A percentile compares a stretch with the other conserved stretches of the same genome.
Conservation (phyloP, 2,888 invertebrate species). For the Lottia scabra region DNA sequence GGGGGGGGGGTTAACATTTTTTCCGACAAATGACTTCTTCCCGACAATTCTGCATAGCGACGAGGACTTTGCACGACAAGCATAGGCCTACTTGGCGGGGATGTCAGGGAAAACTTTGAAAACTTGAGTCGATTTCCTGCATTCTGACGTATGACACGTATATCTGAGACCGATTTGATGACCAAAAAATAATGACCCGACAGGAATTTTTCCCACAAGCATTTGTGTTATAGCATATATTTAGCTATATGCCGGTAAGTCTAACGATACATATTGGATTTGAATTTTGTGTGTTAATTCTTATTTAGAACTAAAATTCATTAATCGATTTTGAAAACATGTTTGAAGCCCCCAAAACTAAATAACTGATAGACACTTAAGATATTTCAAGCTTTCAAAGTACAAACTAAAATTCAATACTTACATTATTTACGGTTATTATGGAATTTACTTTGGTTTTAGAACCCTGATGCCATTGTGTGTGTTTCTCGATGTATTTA, state of each 20-base stretch:
- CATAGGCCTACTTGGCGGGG: neutral
- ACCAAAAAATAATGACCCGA: neutral
- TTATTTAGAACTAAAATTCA: neutral
- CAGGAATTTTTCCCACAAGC: neutral
- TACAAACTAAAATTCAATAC: neutral
- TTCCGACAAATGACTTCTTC: no score
- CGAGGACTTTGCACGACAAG: neutral
- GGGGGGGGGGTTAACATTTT: neutral
- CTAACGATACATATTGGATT: neutral
- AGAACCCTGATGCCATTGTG: neutral
- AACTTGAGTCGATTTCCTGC: neutral
- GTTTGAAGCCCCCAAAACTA: neutral
- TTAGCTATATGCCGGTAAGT: neutral
- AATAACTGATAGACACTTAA: neutral
- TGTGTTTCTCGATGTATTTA: neutral
- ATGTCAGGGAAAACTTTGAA: neutral
- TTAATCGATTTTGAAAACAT: neutral
- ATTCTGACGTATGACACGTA: neutral
- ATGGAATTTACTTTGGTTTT: neutral
- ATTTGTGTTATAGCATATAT: neutral
- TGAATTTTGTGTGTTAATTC: neutral
- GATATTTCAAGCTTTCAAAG: neutral
- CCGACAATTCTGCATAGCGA: no score
- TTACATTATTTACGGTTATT: neutral
- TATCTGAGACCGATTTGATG: neutral